Evolutionary conservation across 1,140 invertebrate genomes (phyloP), one percentile per base, ranked within the genome.

Genomic region (Panagrolaimus sp.): DNA sequence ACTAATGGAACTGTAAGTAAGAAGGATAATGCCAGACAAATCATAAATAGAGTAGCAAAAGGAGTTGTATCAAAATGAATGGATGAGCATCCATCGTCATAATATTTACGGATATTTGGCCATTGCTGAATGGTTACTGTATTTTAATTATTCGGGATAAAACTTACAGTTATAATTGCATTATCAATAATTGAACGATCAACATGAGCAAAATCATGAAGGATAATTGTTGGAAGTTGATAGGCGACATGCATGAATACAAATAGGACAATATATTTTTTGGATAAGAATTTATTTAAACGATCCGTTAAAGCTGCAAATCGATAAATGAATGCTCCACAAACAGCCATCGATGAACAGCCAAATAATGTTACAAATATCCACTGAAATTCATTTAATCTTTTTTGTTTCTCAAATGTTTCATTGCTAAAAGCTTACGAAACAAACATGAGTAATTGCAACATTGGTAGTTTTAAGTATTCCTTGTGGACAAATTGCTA

Each of bases 291-390:
- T 7, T 4, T 38, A 4, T 38, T 7, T 38, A 38, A 7, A 2
- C 32, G 32, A 21, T 58, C 28, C 17, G 52, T 58, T 26, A 58
- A 26, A 12, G 52, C 52, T 28, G 52, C 52, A 21, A 26, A 58
- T 58, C 52, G 21, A n/a, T 58, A 58, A 21, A 58, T n/a, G 28
- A 58, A 58, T 58, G 52, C 52, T 28, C 21, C 21, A 58, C 21
- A 58, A n/a, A 58, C 52, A 24, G 52, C 52, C 52, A 58, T 28
- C 3, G 52, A 21, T 10, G 52, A 26, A 21, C 52, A 21, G 3
- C 52, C 52, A 14, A 58, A 58, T 26, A 58, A 58, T 12, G 52
- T 58, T 21, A 58, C 28, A 17, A 58, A 58, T 26, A 21, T 28
- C 10, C 28, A 58, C 52, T 58, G 8, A 58, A 58, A 58, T 26